These are phyloP conservation scores for Columba guinea DNA, from an alignment of 2,797 vertebrate genomes.

Conservation along the genomic window DNA sequence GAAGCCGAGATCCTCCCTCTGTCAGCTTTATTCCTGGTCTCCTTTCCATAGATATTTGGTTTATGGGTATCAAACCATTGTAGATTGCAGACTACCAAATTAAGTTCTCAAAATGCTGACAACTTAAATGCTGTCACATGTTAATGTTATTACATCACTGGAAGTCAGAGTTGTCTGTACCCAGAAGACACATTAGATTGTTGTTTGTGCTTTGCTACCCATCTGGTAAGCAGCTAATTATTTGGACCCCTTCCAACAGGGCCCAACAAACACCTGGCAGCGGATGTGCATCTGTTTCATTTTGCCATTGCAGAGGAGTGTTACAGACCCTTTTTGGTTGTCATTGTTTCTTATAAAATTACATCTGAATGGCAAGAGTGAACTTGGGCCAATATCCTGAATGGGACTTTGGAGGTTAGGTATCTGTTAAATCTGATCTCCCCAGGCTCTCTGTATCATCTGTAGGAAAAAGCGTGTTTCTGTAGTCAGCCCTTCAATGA, in stretches of 20 bases:
- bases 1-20: background rate
- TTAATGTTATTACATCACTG: slow-evolving; percentile 43
- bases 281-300: slow-evolving; percentile 9
- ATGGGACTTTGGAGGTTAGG: background rate
- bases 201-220: slow-evolving; percentile 61
- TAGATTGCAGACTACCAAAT: slow-evolving; percentile 13
- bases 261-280: slow-evolving; percentile 50
- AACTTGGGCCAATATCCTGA: background rate
- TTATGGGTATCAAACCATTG: background rate
- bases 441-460: background rate
- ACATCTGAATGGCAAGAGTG: background rate
- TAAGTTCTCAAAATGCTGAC: slow-evolving; percentile 36
- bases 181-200: slow-evolving; percentile 33
- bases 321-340: background rate
- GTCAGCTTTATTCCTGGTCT: background rate
- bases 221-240: slow-evolving; percentile 61
- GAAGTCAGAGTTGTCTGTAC: slow-evolving; percentile 36
- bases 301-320: background rate
- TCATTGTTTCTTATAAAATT: slow-evolving; percentile 12
- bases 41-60: slow-evolving; percentile 12
- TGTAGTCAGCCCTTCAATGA: background rate
- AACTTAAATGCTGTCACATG: slow-evolving; percentile 42
- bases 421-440: background rate
- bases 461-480: background rate
- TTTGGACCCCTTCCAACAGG: slow-evolving; percentile 40